phyloP scores from a whole-genome alignment of 2,888 invertebrate genomes.

The Ceramica pisi region DNA sequence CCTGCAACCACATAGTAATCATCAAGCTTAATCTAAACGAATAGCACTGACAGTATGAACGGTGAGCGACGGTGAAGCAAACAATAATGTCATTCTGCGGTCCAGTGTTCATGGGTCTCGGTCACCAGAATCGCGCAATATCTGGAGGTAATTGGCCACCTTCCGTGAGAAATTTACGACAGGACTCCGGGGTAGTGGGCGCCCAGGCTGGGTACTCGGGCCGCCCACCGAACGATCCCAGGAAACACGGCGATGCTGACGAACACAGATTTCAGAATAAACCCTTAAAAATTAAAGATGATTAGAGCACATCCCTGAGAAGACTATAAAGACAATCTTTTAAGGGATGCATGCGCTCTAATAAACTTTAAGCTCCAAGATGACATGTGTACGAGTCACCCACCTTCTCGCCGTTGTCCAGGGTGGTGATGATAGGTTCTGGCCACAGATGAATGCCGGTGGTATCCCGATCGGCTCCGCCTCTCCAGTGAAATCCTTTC shows the following conservation, averaged over 20 bases:
- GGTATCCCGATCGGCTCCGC: conserved; percentile 98
- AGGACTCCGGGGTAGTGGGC: background rate
- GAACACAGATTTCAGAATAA: too few species aligned
- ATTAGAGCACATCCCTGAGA: too few species aligned
- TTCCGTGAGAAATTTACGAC: background rate
- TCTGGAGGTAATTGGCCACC: background rate
- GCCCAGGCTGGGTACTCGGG: background rate
- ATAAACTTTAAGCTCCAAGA: background rate
- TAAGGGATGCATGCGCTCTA: too few species aligned
- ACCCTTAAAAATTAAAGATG: too few species aligned
- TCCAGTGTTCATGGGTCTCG: background rate
- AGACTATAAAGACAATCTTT: too few species aligned
- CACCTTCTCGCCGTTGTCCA: conserved; percentile 75
- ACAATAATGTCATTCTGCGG: background rate
- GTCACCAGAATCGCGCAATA: background rate
- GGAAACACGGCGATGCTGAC: too few species aligned
- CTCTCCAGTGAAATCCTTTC: conserved; percentile 97
- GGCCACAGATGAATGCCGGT: conserved; percentile 98
- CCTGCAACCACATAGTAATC: conserved; percentile 79
- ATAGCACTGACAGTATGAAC: too few species aligned
- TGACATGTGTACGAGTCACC: background rate
- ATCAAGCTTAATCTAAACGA: background rate
- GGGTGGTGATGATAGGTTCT: conserved; percentile 94
- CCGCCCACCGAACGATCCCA: background rate
- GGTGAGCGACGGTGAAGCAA: too few species aligned